Evolutionary conservation across 2,888 invertebrate species (phyloP).

Genomic region (Drosophila meridionalis): DNA sequence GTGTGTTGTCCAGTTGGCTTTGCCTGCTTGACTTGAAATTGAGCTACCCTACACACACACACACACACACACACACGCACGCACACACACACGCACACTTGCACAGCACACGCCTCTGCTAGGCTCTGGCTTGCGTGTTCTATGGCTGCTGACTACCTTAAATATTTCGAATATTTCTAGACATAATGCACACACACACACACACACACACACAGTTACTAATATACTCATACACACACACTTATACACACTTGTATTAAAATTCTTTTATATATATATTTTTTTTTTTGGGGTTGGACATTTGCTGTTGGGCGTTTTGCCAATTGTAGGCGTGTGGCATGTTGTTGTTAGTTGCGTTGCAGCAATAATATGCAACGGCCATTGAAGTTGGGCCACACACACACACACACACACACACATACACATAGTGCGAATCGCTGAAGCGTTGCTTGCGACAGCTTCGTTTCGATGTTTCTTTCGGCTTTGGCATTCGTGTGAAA

Average conservation of each 20-base stretch:
- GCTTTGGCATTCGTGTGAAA: constrained; percentile 55
- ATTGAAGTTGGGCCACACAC: constrained; percentile 64
- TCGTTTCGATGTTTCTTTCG: constrained; percentile 51
- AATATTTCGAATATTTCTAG: constrained; percentile 70
- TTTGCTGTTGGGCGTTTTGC: constrained; percentile 48
- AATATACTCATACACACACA: constrained; percentile 12
- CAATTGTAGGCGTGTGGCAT: constrained; percentile 58
- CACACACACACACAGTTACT: constrained; percentile 23
- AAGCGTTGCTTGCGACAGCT: constrained; percentile 60
- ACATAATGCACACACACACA: constrained; percentile 42
- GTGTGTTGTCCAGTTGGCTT: constrained; percentile 37
- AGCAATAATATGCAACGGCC: constrained; percentile 65
- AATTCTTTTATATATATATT: neutral
- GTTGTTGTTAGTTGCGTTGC: constrained; percentile 44
- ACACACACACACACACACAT: constrained; percentile 21
- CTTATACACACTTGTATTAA: neutral
- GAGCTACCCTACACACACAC: constrained; percentile 62
- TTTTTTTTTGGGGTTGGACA: constrained; percentile 52
- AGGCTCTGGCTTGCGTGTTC: constrained; percentile 60
- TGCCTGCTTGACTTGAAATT: constrained; percentile 67
- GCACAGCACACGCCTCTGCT: constrained; percentile 57
- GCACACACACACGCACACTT: constrained; percentile 21
- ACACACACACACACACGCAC: constrained; percentile 11
- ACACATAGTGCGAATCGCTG: constrained; percentile 61
- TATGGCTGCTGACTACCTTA: constrained; percentile 33